Evolutionary conservation across 2,888 invertebrate species (phyloP), one percentile per base, ranked within the genome.

Genomic region (Ypsolopha sequella): DNA sequence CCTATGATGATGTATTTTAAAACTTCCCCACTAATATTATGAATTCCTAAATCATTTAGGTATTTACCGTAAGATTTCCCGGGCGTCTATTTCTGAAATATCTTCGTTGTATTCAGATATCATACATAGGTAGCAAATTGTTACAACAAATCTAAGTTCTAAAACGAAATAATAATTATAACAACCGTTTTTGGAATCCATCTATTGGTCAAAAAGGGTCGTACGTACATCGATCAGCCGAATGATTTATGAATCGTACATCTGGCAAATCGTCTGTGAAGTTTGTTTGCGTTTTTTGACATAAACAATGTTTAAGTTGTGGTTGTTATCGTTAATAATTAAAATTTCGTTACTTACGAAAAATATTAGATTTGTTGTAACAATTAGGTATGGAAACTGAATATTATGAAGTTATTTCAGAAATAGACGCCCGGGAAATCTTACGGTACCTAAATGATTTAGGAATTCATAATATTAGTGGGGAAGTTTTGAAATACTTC

Each of bases 1-100:
- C 94, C 94, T 88, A 89, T 91, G 66, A 94, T 91, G 71, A 95
- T 94, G 69, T 91, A 91, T 80, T 93, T 93, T 51, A 94, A 79
- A 66, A 93, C 92, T 70, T 90, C 88, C 13, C 91, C 91, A 54
- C 91, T 91, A 59, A 95, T 91, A 66, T 93, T 93, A 52, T 90
- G 88, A 66, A 93, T 93, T 53, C 94, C 94, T 62, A 94, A 79
- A 64, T 92, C 89, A 76, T 93, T 93, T 62, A 95, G 78, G 79
- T 93, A n/a, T n/a, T n/a, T n/a, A 91, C 57, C 88, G 78, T 59
- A 94, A 81, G 66, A 95, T 90, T 78, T 93, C 92, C 64, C 89
- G 87, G n/a, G 94, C 90, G 72, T 93, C 91, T 66, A 91, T 73
- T 59, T 85, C 76, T 7, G 78, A 67, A 43, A 80, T 78, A n/a